phyloP scores from a whole-genome alignment of 2,113 vertebrate species.

The Malurus cyaneus region DNA sequence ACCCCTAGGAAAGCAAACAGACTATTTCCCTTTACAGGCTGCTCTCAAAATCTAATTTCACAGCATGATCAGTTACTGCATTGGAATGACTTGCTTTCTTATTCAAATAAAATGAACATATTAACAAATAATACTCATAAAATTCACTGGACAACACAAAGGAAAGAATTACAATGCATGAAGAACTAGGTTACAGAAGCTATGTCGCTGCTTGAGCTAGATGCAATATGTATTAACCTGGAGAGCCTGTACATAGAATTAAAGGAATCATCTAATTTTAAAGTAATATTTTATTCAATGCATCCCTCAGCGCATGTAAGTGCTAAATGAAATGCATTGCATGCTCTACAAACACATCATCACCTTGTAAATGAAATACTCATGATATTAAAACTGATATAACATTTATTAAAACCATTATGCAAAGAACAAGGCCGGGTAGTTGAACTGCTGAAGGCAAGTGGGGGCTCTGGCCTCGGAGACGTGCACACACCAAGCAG shows the following conservation, averaged over 20 bases:
- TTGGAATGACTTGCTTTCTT: constrained; percentile 31
- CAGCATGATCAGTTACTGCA: constrained; percentile 29
- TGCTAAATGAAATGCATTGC: constrained; percentile 65
- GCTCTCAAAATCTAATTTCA: constrained; percentile 53
- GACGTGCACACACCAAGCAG: background rate
- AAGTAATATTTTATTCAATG: constrained; percentile 67
- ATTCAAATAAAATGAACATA: constrained; percentile 27
- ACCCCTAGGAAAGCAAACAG: background rate
- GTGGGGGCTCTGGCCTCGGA: background rate
- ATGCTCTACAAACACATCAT: constrained; percentile 64
- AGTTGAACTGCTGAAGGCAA: constrained; percentile 11
- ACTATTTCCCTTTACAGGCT: constrained; percentile 26
- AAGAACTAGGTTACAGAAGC: constrained; percentile 51
- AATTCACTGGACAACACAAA: constrained; percentile 49
- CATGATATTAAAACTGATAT: constrained; percentile 63
- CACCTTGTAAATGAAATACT: constrained; percentile 69
- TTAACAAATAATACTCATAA: constrained; percentile 45
- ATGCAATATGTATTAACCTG: constrained; percentile 53
- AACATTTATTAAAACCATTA: constrained; percentile 68
- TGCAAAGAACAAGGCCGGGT: constrained; percentile 33
- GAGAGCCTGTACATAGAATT: constrained; percentile 43
- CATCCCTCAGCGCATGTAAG: constrained; percentile 66
- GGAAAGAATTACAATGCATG: constrained; percentile 10
- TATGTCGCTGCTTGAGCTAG: constrained; percentile 17
- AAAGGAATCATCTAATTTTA: constrained; percentile 66